phyloP scores from a whole-genome alignment of 2,797 vertebrate species.

The Labeo calbasu region DNA sequence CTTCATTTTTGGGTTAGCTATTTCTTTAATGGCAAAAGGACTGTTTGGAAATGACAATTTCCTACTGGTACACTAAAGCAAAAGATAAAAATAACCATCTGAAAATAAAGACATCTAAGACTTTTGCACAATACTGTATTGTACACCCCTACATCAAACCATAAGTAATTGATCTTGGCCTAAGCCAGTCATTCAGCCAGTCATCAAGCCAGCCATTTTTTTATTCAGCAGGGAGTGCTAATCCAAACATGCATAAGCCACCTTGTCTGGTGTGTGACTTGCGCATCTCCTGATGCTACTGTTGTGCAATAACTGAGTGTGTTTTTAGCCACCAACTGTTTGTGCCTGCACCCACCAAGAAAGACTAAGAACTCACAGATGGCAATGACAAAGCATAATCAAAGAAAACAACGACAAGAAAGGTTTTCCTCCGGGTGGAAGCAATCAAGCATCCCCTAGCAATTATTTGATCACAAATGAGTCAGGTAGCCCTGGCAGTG shows the following conservation, averaged over 20 bases:
- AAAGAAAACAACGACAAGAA: conserved; percentile 37
- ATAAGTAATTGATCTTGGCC: background rate
- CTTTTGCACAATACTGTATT: background rate
- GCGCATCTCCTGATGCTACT: background rate
- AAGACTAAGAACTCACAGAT: conserved; percentile 38
- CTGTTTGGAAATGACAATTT: background rate
- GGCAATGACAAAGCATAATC: conserved; percentile 48
- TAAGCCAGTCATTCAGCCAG: background rate
- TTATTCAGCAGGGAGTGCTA: background rate
- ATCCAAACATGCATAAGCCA: conserved; percentile 12
- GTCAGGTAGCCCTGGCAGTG: conserved; percentile 40
- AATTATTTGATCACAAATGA: conserved; percentile 57
- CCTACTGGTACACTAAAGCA: background rate
- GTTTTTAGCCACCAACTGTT: background rate
- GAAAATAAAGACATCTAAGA: background rate
- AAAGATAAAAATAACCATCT: background rate
- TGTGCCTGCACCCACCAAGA: conserved; percentile 6
- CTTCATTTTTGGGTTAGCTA: too few relatives aligned
- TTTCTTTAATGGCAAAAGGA: background rate
- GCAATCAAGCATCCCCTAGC: conserved; percentile 48
- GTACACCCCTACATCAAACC: background rate
- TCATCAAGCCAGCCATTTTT: background rate
- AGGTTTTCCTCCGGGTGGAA: conserved; percentile 32
- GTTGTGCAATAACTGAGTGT: background rate
- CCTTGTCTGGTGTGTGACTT: conserved; percentile 10